Evolutionary conservation across 2,888 invertebrate genomes (phyloP).

Genomic region (Drosophila anomalipes): DNA sequence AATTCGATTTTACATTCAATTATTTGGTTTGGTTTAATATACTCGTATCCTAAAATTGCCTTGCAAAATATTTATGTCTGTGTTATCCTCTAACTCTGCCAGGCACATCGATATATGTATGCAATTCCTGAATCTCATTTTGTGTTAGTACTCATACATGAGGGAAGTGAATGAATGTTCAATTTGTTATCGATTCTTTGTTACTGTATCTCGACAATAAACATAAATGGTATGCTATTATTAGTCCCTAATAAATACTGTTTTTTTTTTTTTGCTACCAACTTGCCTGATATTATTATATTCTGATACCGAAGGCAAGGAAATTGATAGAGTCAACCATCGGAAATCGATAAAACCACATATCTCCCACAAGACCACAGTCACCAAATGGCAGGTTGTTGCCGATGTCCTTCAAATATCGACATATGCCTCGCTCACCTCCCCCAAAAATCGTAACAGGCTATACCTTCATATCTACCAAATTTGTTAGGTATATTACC

Average conservation of each 20-base stretch:
- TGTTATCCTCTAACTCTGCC: background rate
- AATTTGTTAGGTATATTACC: background rate
- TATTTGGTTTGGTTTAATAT: background rate
- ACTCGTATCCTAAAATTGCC: background rate
- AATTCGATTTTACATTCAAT: background rate
- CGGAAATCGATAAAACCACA: background rate
- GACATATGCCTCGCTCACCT: background rate
- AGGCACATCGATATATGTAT: background rate
- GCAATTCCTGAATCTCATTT: background rate
- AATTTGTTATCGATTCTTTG: background rate
- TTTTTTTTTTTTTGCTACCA: background rate
- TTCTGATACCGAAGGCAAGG: background rate
- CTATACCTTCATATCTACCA: no score
- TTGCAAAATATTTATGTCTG: background rate
- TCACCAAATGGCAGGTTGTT: background rate
- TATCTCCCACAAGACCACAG: background rate
- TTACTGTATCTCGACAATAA: background rate
- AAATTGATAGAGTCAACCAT: background rate
- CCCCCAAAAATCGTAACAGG: background rate
- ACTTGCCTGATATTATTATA: background rate
- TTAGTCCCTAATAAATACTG: background rate
- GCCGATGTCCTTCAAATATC: background rate
- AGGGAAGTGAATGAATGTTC: background rate
- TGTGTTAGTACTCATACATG: background rate
- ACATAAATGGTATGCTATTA: background rate